A percentile compares a stretch with the other conserved stretches of the same genome.
phyloP scores from a whole-genome alignment of 2,113 vertebrate genomes.

The Gadus macrocephalus region DNA sequence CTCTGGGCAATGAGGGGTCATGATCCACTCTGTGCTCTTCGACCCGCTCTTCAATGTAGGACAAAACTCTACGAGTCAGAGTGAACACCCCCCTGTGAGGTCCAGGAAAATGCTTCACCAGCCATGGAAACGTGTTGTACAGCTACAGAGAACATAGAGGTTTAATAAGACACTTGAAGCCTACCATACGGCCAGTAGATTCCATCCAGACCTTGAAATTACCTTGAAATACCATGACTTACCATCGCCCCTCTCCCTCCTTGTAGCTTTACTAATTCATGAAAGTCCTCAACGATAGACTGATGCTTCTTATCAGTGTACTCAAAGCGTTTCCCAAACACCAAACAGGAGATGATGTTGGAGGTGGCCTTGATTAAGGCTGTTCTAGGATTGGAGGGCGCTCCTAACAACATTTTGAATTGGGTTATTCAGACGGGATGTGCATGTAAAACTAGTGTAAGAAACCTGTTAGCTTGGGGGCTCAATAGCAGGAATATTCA shows the following conservation, averaged over 20 bases:
- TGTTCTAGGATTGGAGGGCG: conserved; percentile 71
- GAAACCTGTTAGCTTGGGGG: too few relatives aligned
- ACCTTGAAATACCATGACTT: background rate
- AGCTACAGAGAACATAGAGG: conserved; percentile 52
- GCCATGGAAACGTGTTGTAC: conserved; percentile 61
- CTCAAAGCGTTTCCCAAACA: conserved; percentile 50
- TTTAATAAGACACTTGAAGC: too few relatives aligned
- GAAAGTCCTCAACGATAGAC: conserved; percentile 19
- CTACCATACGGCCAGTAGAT: too few relatives aligned
- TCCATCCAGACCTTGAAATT: too few relatives aligned
- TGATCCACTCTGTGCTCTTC: conserved; percentile 69
- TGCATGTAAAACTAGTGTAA: too few relatives aligned
- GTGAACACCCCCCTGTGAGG: conserved; percentile 62
- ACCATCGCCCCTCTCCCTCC: conserved; percentile 32
- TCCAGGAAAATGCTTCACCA: conserved; percentile 75
- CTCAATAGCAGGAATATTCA: too few relatives aligned
- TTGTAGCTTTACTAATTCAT: conserved; percentile 3
- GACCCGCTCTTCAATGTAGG: conserved; percentile 51
- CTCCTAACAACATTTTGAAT: conserved; percentile 52
- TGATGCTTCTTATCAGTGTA: conserved; percentile 44
- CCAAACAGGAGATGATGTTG: conserved; percentile 57
- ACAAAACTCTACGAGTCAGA: conserved; percentile 18
- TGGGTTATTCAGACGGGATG: too few relatives aligned
- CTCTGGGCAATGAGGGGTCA: conserved; percentile 68
- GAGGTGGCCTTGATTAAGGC: conserved; percentile 75